These are phyloP conservation scores for Palythoa grandiflora DNA, from an alignment of 92 coral and sea anemone genomes.

Conservation along the genomic window DNA sequence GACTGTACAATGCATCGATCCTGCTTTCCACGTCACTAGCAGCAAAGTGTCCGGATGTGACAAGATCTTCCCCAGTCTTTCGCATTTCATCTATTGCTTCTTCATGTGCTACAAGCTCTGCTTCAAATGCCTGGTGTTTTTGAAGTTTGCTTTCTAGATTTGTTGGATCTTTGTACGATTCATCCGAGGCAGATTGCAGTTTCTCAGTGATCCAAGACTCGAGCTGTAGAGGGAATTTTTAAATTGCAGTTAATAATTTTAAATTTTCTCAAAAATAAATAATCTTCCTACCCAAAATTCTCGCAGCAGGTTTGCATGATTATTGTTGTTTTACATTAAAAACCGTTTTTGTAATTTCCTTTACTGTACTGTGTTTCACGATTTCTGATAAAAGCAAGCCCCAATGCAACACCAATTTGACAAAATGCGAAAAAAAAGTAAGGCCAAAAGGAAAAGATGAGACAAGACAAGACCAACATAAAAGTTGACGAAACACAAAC, in stretches of 20 bases:
- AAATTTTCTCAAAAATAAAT: background rate
- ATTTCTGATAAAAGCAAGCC: background rate
- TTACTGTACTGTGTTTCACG: too few relatives aligned
- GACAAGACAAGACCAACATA: background rate
- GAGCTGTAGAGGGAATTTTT: conserved; percentile 43
- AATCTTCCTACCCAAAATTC: too few relatives aligned
- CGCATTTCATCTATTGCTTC: conserved; percentile 83
- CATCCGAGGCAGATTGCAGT: conserved; percentile 90
- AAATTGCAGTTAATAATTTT: background rate
- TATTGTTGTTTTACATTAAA: too few relatives aligned
- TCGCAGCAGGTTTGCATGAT: too few relatives aligned
- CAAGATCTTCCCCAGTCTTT: conserved; percentile 84
- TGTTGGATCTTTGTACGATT: conserved; percentile 93
- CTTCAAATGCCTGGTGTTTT: conserved; percentile 92
- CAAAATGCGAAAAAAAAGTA: too few relatives aligned
- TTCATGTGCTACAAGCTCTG: conserved; percentile 93
- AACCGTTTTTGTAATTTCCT: too few relatives aligned
- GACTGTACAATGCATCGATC: conserved; percentile 84
- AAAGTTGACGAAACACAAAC: background rate
- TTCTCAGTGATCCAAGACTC: conserved; percentile 97
- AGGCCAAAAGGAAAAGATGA: background rate
- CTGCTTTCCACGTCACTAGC: conserved; percentile 87
- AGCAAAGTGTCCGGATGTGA: conserved; percentile 88
- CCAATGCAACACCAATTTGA: background rate
- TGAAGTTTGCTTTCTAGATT: conserved; percentile 92